Evolutionary conservation across 2,113 vertebrate genomes (phyloP).

Genomic region (Azemiops feae): DNA sequence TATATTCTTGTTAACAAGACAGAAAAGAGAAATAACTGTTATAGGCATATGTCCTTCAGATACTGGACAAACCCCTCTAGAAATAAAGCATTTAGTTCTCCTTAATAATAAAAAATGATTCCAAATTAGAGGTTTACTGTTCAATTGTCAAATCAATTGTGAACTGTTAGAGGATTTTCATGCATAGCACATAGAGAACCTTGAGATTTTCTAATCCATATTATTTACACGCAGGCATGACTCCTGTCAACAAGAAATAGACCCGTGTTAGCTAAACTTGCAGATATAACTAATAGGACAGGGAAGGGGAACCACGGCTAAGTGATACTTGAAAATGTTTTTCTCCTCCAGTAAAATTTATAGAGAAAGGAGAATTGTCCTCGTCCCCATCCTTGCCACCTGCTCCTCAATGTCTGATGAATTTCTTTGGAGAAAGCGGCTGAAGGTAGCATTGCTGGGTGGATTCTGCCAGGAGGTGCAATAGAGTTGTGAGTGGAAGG

Average conservation of each 20-base stretch:
- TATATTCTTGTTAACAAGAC: conserved; percentile 84
- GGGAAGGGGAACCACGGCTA: background rate
- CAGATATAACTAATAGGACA: background rate
- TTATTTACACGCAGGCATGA: background rate
- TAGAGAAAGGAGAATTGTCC: background rate
- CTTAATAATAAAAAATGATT: conserved; percentile 51
- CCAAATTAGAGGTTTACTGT: conserved; percentile 56
- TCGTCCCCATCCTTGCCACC: background rate
- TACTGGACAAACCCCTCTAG: conserved; percentile 67
- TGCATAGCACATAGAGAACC: background rate
- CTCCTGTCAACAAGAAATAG: background rate
- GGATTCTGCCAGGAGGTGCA: background rate
- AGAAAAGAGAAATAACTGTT: conserved; percentile 80
- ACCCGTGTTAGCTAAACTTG: background rate
- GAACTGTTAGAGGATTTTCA: conserved; percentile 20
- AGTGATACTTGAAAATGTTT: background rate
- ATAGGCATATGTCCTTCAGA: conserved; percentile 77
- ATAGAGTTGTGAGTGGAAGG: background rate
- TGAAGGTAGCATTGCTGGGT: background rate
- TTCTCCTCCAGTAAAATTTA: background rate
- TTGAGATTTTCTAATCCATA: background rate
- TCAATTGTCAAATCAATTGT: conserved; percentile 49
- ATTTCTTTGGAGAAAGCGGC: background rate
- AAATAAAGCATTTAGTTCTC: conserved; percentile 63
- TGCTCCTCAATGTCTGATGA: background rate